A percentile compares a stretch with the other conserved stretches of the same genome.
phyloP scores from a whole-genome alignment of 2,113 vertebrate genomes.

The Erythrolamprus reginae region DNA sequence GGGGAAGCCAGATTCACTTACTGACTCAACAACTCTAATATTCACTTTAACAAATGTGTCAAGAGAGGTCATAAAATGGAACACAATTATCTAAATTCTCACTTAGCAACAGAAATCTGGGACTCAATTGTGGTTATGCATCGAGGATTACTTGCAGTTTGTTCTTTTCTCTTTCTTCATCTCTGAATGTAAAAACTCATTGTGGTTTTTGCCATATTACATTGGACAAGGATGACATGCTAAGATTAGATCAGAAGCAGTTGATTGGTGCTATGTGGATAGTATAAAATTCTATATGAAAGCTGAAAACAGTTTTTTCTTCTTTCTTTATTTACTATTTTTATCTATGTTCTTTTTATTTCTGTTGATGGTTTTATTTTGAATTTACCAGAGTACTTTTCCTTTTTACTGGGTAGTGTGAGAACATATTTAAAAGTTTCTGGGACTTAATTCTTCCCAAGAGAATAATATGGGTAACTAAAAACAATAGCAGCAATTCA shows the following conservation, averaged over 20 bases:
- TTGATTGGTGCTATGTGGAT: background rate
- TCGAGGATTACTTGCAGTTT: background rate
- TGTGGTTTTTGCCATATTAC: background rate
- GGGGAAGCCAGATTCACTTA: no score
- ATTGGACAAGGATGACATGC: background rate
- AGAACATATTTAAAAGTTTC: background rate
- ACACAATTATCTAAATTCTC: no score
- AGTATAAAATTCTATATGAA: background rate
- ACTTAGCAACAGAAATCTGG: no score
- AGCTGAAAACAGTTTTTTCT: background rate
- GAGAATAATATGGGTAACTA: background rate
- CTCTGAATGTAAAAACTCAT: background rate
- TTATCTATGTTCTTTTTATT: background rate
- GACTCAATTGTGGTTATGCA: no score
- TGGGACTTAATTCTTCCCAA: background rate
- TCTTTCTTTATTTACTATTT: background rate
- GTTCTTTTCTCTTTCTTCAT: background rate
- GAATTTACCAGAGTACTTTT: background rate
- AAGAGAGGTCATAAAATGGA: no score
- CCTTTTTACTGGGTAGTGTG: background rate
- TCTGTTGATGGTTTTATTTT: background rate
- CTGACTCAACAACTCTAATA: no score
- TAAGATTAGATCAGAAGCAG: background rate
- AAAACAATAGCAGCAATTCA: no score
- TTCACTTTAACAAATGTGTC: no score